Evolutionary conservation across 2,797 vertebrate species (phyloP).

Genomic region (Chelonia mydas): DNA sequence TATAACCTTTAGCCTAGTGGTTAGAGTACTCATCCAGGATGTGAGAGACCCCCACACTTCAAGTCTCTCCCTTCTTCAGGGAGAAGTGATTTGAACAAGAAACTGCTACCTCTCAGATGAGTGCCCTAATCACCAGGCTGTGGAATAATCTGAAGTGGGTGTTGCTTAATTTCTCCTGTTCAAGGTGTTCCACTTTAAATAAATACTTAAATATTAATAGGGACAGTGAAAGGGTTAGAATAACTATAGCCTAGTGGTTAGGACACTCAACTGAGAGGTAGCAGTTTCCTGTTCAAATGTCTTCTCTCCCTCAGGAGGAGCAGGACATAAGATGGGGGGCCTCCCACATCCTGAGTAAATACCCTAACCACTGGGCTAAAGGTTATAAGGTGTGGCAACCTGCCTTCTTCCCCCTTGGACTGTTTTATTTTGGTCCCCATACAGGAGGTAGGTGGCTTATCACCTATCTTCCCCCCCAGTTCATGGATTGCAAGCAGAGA

Average conservation of each 20-base stretch:
- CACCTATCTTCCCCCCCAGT: neutral
- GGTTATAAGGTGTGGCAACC: neutral
- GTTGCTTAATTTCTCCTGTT: neutral
- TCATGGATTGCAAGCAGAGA: neutral
- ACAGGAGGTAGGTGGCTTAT: neutral
- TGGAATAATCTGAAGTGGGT: neutral
- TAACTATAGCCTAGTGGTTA: neutral
- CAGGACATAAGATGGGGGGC: neutral
- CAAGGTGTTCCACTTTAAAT: neutral
- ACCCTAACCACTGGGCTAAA: neutral
- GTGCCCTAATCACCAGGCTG: neutral
- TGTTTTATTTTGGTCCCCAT: neutral
- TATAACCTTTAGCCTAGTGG: neutral
- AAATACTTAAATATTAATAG: neutral
- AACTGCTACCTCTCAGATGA: neutral
- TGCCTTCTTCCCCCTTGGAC: neutral
- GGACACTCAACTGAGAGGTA: neutral
- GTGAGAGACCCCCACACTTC: neutral
- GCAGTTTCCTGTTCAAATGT: neutral
- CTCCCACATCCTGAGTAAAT: neutral
- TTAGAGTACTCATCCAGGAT: neutral
- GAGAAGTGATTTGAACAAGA: neutral
- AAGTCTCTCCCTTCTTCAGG: neutral
- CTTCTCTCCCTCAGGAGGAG: neutral
- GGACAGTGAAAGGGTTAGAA: neutral